A percentile compares a stretch with the other conserved stretches of the same genome.
These are phyloP conservation scores for Nerophis lumbriciformis DNA, from an alignment of 2,113 vertebrate genomes.

Conservation along the genomic window DNA sequence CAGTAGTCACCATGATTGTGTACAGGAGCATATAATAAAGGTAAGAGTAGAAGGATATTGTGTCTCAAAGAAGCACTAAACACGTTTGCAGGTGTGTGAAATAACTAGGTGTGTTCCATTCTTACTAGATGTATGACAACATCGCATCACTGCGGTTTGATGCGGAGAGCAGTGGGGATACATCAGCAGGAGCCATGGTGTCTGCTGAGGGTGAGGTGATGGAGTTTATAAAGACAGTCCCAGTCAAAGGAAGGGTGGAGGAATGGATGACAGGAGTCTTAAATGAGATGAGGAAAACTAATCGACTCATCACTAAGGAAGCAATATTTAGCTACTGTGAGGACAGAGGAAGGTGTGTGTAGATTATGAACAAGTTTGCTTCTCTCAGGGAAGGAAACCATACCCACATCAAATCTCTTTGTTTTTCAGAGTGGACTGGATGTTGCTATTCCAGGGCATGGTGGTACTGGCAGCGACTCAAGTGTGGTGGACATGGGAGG, in stretches of 20 bases:
- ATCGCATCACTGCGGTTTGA: conserved; percentile 82
- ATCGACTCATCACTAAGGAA: conserved; percentile 91
- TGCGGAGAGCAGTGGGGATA: conserved; percentile 65
- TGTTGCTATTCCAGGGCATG: conserved; percentile 93
- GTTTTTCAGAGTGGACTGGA: conserved; percentile 86
- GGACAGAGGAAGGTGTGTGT: conserved; percentile 78
- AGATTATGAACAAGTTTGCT: not conserved
- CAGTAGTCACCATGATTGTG: conserved; percentile 81
- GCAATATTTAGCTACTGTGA: conserved; percentile 88
- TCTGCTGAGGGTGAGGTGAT: conserved; percentile 91
- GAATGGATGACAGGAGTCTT: conserved; percentile 90
- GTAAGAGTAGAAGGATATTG: conserved; percentile 46
- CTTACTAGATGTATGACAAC: conserved; percentile 91
- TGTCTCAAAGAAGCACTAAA: not conserved
- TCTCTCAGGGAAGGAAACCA: not conserved
- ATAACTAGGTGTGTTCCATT: not conserved
- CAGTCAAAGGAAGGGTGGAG: conserved; percentile 85
- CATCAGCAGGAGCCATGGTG: conserved; percentile 82
- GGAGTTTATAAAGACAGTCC: conserved; percentile 75
- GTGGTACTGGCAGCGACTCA: conserved; percentile 89
- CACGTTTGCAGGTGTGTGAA: not conserved
- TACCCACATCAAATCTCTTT: not conserved
- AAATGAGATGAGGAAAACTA: conserved; percentile 85
- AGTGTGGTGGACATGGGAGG: conserved; percentile 98
- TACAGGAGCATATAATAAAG: conserved; percentile 98